Percentiles rank a stretch among this genome's conserved stretches.
phyloP scores from a whole-genome alignment of 1,140 invertebrate species.

The Ips typographus region DNA sequence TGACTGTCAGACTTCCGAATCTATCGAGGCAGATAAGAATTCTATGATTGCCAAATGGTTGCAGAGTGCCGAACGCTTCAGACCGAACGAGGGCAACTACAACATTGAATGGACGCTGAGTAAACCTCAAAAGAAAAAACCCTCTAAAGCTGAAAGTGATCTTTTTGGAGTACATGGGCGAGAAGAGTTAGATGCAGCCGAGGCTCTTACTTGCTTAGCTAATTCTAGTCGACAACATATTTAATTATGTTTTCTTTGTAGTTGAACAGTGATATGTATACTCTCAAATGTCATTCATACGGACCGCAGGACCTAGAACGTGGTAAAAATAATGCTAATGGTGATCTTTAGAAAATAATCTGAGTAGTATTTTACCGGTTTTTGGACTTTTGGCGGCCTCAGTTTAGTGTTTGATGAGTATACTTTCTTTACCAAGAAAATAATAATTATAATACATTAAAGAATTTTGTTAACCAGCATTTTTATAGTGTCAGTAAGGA shows the following conservation, averaged over 20 bases:
- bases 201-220: slow-evolving; percentile 63
- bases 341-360: no score
- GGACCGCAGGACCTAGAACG: no score
- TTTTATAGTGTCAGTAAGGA: no score
- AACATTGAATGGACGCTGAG: slow-evolving; percentile 60
- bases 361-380: no score
- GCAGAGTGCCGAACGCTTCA: slow-evolving; percentile 66
- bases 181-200: slow-evolving; percentile 70
- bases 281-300: no score
- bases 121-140: slow-evolving; percentile 42
- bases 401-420: no score
- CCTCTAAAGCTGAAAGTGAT: slow-evolving; percentile 21
- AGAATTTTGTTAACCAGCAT: no score
- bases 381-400: no score
- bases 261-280: no score
- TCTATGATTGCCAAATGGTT: slow-evolving; percentile 67
- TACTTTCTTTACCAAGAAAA: no score
- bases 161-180: slow-evolving; percentile 56
- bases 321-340: no score
- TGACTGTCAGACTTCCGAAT: slow-evolving; percentile 46
- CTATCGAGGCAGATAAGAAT: slow-evolving; percentile 51
- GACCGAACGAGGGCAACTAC: slow-evolving; percentile 66
- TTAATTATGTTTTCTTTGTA: background rate
- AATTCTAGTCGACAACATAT: slow-evolving; percentile 36
- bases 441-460: no score